Evolutionary conservation across 2,797 vertebrate genomes (phyloP).

Genomic region (Takifugu rubripes): DNA sequence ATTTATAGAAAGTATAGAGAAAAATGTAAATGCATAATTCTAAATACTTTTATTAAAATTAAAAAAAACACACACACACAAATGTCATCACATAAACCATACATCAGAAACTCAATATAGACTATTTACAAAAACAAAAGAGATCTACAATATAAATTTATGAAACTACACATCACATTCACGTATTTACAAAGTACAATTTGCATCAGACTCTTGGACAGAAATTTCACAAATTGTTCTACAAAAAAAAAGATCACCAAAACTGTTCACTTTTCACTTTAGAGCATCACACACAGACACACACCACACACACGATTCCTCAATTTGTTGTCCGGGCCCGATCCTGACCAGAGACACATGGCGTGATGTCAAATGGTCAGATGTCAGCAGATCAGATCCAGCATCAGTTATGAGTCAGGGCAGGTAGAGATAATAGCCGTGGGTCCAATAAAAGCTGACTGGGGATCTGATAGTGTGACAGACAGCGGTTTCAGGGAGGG

Average conservation of each 20-base stretch:
- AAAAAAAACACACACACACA: conserved; percentile 70
- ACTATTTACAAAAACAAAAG: conserved; percentile 38
- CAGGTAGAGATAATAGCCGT: conserved; percentile 52
- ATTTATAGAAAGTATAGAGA: neutral
- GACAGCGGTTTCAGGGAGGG: conserved; percentile 55
- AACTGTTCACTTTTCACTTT: conserved; percentile 1
- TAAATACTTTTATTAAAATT: conserved; percentile 68
- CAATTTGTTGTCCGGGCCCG: conserved; percentile 37
- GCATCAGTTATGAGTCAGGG: conserved; percentile 70
- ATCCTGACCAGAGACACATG: conserved; percentile 58
- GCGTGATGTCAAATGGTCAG: conserved; percentile 51
- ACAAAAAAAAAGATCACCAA: conserved; percentile 10
- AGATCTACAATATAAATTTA: conserved; percentile 45
- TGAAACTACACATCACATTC: conserved; percentile 47
- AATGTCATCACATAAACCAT: conserved; percentile 25
- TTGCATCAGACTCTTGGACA: conserved; percentile 18
- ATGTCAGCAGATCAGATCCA: conserved; percentile 70
- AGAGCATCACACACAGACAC: neutral
- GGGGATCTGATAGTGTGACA: conserved; percentile 56
- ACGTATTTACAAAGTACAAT: conserved; percentile 56
- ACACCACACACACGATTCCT: no score
- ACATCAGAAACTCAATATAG: conserved; percentile 42
- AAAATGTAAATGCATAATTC: conserved; percentile 21
- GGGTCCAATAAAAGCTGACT: conserved; percentile 65
- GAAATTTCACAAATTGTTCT: conserved; percentile 15